Percentiles rank a stretch among this genome's conserved stretches.
These are phyloP conservation scores for Acanthopagrus latus DNA, from an alignment of 2,797 vertebrate species.

Conservation along the genomic window DNA sequence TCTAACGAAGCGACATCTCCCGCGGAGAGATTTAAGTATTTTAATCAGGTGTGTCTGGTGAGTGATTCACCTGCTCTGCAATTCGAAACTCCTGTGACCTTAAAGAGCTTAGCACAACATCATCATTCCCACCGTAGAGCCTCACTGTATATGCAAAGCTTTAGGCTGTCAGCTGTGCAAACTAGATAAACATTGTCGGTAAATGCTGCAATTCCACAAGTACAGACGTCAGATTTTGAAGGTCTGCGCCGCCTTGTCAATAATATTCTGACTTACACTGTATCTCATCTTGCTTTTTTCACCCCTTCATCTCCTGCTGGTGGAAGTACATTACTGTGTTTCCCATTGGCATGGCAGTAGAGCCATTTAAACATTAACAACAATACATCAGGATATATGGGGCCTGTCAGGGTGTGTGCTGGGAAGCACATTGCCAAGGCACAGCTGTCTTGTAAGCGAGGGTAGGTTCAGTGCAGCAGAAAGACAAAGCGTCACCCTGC, in stretches of 20 bases:
- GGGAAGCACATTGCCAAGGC: conserved; percentile 72
- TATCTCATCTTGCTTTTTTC: conserved; percentile 32
- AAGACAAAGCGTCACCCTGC: conserved; percentile 84
- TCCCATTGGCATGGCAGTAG: conserved; percentile 69
- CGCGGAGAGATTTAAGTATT: conserved; percentile 65
- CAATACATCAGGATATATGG: conserved; percentile 81
- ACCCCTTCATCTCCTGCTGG: conserved; percentile 52
- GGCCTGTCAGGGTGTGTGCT: conserved; percentile 72
- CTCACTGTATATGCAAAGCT: conserved; percentile 68
- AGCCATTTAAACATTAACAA: conserved; percentile 86
- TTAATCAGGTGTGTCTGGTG: conserved; percentile 75
- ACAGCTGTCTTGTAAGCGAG: conserved; percentile 76
- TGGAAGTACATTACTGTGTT: conserved; percentile 73
- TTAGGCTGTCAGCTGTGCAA: conserved; percentile 77
- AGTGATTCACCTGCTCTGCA: conserved; percentile 76
- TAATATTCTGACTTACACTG: conserved; percentile 51
- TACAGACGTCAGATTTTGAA: conserved; percentile 67
- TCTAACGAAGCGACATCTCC: conserved; percentile 59
- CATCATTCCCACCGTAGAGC: conserved; percentile 58
- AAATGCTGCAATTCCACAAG: conserved; percentile 58
- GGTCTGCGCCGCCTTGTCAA: conserved; percentile 57
- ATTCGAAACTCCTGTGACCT: conserved; percentile 74
- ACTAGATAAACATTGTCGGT: conserved; percentile 76
- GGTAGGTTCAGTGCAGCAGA: conserved; percentile 72
- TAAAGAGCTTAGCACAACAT: conserved; percentile 82